phyloP scores from a whole-genome alignment of 2,888 invertebrate species.

The Taenaris catops region DNA sequence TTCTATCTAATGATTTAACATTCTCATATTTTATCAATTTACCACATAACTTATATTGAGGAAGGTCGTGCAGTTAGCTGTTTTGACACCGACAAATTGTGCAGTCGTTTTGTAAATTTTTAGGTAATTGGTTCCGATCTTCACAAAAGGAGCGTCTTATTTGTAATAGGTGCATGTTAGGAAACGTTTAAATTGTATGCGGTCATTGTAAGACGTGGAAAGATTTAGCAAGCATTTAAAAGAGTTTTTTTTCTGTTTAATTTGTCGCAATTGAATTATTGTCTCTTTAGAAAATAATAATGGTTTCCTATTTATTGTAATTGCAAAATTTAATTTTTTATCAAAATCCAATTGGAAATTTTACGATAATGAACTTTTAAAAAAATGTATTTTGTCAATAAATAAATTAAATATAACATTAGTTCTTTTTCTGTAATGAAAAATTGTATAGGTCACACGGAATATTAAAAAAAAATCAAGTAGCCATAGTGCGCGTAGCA shows the following conservation, averaged over 20 bases:
- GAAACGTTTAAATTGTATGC: slow-evolving; percentile 7
- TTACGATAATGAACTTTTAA: no score
- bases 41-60: slow-evolving; percentile 49
- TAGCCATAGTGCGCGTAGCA: no score
- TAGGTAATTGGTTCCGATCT: slow-evolving; percentile 17
- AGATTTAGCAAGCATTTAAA: slow-evolving; percentile 3
- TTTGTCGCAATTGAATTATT: slow-evolving; percentile 8
- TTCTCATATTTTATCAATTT: slow-evolving; percentile 67
- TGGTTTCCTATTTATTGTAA: slow-evolving; percentile 1
- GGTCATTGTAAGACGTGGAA: slow-evolving; percentile 8
- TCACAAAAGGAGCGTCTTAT: slow-evolving; percentile 11
- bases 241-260: slow-evolving; percentile 4
- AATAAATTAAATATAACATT: no score
- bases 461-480: no score
- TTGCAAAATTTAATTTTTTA: no score
- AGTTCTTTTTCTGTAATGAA: no score
- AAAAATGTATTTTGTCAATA: no score
- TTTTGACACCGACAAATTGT: slow-evolving; percentile 51
- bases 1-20: slow-evolving; percentile 71
- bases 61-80: slow-evolving; percentile 44
- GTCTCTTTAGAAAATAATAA: slow-evolving; percentile 5
- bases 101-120: slow-evolving; percentile 15
- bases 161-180: slow-evolving; percentile 6
- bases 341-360: no score
- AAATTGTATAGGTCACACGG: no score